These are phyloP conservation scores for Gadopsis marmoratus DNA, from an alignment of 2,797 vertebrate genomes.

Conservation along the genomic window DNA sequence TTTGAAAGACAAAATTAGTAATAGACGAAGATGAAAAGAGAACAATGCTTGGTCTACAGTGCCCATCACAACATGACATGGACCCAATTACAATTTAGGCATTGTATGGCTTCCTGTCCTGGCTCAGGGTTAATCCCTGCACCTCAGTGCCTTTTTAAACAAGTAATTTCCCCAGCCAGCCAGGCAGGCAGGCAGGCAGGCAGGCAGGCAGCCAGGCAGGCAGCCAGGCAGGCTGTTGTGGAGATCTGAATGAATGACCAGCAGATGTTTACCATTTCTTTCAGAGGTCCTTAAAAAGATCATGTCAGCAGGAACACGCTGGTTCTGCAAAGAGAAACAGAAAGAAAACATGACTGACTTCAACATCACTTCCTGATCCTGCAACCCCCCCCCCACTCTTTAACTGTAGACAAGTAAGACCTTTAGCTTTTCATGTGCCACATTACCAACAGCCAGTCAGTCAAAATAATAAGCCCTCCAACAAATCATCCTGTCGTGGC, in stretches of 20 bases:
- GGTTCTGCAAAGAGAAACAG: constrained; percentile 90
- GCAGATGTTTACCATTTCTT: constrained; percentile 98
- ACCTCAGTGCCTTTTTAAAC: constrained; percentile 79
- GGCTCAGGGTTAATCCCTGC: constrained; percentile 80
- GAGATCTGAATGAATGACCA: constrained; percentile 84
- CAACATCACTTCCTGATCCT: constrained; percentile 63
- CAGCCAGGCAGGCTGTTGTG: constrained; percentile 57
- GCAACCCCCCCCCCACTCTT: constrained; percentile 36
- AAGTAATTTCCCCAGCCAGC: constrained; percentile 70
- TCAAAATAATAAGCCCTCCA: constrained; percentile 70
- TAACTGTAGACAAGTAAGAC: constrained; percentile 50
- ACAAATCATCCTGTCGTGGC: constrained; percentile 71
- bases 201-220: constrained; percentile 23
- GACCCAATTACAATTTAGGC: constrained; percentile 71
- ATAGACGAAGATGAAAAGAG: constrained; percentile 35
- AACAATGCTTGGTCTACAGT: constrained; percentile 21
- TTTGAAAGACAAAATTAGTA: constrained; percentile 83
- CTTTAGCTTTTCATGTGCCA: constrained; percentile 68
- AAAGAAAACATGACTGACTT: constrained; percentile 70
- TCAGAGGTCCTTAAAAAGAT: constrained; percentile 99
- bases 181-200: constrained; percentile 40
- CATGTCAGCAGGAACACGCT: constrained; percentile 99
- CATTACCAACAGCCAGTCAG: constrained; percentile 69
- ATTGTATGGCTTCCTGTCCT: constrained; percentile 73
- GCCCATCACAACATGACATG: constrained; percentile 16